A percentile compares a stretch with the other conserved stretches of the same genome.
Conservation (phyloP, 2,113 vertebrate species). For the Synodontis membranacea region DNA sequence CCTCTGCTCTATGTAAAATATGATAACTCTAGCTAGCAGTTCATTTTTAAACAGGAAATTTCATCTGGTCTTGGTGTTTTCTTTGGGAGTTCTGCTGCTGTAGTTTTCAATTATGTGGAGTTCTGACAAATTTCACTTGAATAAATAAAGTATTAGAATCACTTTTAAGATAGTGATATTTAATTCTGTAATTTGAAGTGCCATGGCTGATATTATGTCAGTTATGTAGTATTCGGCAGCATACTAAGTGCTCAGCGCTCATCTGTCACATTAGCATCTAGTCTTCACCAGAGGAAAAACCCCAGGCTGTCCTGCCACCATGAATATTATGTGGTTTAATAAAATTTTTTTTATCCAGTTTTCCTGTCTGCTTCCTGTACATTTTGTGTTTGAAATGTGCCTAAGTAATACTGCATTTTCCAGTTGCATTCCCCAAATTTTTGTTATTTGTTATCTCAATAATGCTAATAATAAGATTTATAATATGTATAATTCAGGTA, state of each 20-base stretch:
- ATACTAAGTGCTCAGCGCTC: background rate
- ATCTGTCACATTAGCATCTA: background rate
- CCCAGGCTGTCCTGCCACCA: no score
- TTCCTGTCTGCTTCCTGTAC: no score
- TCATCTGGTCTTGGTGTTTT: background rate
- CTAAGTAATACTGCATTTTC: no score
- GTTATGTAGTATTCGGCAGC: background rate
- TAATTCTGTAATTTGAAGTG: background rate
- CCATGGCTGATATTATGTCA: background rate
- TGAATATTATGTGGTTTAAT: no score
- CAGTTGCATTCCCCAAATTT: no score
- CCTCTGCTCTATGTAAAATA: background rate
- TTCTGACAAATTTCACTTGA: background rate
- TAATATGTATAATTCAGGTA: no score
- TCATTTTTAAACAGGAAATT: background rate
- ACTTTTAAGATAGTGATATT: background rate
- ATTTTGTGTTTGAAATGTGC: no score
- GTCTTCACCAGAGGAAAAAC: no score
- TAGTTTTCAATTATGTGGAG: background rate
- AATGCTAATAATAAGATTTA: no score
- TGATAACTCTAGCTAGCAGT: background rate
- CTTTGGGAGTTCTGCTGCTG: background rate
- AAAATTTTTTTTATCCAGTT: no score
- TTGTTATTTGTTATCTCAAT: no score
- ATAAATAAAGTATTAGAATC: constrained; percentile 10